These are phyloP conservation scores for Pachyuromys duprasi DNA, from an alignment of 2,797 vertebrate genomes.

Conservation along the genomic window DNA sequence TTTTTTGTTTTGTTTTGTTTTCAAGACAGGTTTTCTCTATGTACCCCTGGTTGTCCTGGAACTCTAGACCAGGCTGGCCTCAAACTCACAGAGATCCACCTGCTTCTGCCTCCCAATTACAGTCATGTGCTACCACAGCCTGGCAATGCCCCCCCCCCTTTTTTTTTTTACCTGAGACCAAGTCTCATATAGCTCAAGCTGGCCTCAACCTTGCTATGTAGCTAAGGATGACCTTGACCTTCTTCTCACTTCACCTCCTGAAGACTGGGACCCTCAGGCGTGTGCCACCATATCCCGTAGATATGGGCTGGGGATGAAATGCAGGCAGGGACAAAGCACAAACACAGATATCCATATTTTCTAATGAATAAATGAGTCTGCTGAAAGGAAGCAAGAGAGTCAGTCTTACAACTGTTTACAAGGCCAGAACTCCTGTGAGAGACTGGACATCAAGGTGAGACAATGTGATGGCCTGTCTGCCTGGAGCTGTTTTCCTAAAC, in stretches of 20 bases:
- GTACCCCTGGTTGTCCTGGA: no score
- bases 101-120: no score
- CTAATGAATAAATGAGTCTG: background rate
- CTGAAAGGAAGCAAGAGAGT: background rate
- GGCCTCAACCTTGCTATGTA: background rate
- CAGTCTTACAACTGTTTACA: background rate
- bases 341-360: background rate
- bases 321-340: background rate
- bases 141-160: background rate
- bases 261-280: background rate
- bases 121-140: no score
- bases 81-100: no score
- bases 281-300: background rate
- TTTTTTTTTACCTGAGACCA: background rate
- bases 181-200: background rate
- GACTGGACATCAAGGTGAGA: background rate
- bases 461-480: background rate
- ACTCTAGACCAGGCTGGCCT: no score
- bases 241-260: background rate
- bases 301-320: background rate
- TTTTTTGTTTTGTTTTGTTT: no score
- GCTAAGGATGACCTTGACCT: background rate
- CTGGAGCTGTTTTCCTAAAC: background rate
- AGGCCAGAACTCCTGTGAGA: background rate
- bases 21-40: no score